Evolutionary conservation across 2,113 vertebrate species (phyloP), one percentile per base, ranked within the genome.

Genomic region (Heteronetta atricapilla): DNA sequence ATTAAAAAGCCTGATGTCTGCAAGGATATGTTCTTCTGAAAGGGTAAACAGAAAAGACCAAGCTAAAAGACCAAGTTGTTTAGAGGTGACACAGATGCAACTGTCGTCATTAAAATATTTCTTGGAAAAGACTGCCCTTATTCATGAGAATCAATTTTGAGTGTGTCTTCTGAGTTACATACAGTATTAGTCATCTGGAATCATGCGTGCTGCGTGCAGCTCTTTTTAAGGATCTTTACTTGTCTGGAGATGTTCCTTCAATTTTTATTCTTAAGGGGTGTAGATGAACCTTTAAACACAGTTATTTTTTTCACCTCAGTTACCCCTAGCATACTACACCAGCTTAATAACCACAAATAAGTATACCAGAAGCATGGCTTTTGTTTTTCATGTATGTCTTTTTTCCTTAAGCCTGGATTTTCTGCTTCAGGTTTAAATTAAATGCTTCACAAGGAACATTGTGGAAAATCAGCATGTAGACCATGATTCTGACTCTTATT

Each of bases 121-220:
- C 59, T 93, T 91, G 82, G 68, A 88, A 62, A 93, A 66, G 85
- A 48, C 46, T 90, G 73, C 88, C 69, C 80, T 86, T 66, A 88
- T 96, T 89, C 46, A 84, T 66, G 55, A 76, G 48, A 87, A 74
- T 82, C 3, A 48, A 70, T 95, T 95, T 90, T 75, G 56, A 89
- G 15, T 86, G n/a, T n/a, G 95, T 96, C 25, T 93, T 79, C 86
- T 33, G 73, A 76, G 79, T 86, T 95, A 42, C 52, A 36, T n/a
- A n/a, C n/a, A n/a, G 42, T 67, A 82, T 97, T 95, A 93, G 91
- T 95, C 88, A 95, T 85, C 81, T 79, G 48, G 86, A 92, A 77
- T 91, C 90, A 93, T 80, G 69, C 80, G 72, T 87, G 75, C 81
- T 92, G 73, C 89, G 86, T 95, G 70, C 78, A 74, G 66, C 58